Percentiles rank a stretch among this genome's conserved stretches.
Conservation (phyloP, 2,888 invertebrate genomes). For the Trachelus stipa region DNA sequence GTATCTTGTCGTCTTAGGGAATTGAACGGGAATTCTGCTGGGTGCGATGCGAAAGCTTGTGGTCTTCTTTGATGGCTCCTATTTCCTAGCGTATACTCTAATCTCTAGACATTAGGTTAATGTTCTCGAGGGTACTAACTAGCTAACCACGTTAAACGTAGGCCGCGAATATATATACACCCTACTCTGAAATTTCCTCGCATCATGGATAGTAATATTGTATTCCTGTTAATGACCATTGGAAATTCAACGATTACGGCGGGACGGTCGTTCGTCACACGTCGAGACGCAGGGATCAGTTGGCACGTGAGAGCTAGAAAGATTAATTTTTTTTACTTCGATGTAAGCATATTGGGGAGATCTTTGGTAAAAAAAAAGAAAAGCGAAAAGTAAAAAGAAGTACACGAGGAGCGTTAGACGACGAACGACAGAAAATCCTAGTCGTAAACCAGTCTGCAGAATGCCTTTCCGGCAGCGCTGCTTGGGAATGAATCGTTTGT, state of each 20-base stretch:
- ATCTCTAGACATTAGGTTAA: conserved; percentile 39
- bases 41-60: not conserved
- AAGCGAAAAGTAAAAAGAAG: not conserved
- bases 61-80: not conserved
- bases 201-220: not conserved
- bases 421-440: not conserved
- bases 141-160: conserved; percentile 19
- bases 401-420: not conserved
- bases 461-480: not conserved
- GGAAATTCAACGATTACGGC: not conserved
- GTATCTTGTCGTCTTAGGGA: not conserved
- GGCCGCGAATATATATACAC: not conserved
- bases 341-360: not conserved
- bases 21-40: not conserved
- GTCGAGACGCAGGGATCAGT: not conserved
- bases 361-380: not conserved
- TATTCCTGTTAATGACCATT: not conserved
- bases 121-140: conserved; percentile 36
- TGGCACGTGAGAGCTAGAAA: not conserved
- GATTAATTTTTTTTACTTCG: not conserved
- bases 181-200: not conserved
- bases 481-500: not conserved
- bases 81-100: conserved; percentile 31
- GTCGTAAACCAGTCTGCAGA: not conserved
- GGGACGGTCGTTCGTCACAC: not conserved